These are phyloP conservation scores for Oriolus oriolus DNA, from an alignment of 2,113 vertebrate genomes.

Conservation along the genomic window DNA sequence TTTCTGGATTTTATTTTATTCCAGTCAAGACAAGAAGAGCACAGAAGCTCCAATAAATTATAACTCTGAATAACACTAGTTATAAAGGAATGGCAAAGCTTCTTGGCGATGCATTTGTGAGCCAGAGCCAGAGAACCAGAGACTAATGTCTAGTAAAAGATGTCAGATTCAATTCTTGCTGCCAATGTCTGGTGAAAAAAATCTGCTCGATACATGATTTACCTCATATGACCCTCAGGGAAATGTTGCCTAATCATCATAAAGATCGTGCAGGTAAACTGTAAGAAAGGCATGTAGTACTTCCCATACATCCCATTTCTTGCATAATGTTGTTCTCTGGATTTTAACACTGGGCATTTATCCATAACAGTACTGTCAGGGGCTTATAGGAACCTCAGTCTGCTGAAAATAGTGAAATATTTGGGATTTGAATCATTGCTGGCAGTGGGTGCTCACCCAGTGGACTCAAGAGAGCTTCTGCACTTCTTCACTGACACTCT, in stretches of 20 bases:
- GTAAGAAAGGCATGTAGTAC: neutral
- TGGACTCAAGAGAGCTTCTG: neutral
- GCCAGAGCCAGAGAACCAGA: slow-evolving; percentile 39
- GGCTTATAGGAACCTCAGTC: neutral
- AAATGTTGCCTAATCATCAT: neutral
- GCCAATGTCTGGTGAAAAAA: slow-evolving; percentile 25
- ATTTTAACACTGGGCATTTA: neutral
- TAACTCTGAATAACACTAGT: slow-evolving; percentile 25
- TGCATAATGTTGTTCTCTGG: neutral
- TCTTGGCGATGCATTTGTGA: neutral
- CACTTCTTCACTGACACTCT: slow-evolving; percentile 12
- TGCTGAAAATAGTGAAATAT: slow-evolving; percentile 9
- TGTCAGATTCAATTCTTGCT: slow-evolving; percentile 49
- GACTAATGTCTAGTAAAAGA: slow-evolving; percentile 61
- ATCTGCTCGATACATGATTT: neutral
- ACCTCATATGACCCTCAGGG: slow-evolving; percentile 35
- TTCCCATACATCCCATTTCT: neutral
- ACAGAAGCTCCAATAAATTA: slow-evolving; percentile 59
- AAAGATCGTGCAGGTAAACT: neutral
- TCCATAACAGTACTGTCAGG: neutral
- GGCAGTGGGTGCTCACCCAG: neutral
- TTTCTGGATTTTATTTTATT: slow-evolving; percentile 27
- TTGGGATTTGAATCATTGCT: slow-evolving; percentile 38
- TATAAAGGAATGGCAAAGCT: slow-evolving; percentile 36
- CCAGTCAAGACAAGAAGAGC: slow-evolving; percentile 14